Evolutionary conservation across 1,140 invertebrate species (phyloP).

Genomic region (Lethrus apterus): DNA sequence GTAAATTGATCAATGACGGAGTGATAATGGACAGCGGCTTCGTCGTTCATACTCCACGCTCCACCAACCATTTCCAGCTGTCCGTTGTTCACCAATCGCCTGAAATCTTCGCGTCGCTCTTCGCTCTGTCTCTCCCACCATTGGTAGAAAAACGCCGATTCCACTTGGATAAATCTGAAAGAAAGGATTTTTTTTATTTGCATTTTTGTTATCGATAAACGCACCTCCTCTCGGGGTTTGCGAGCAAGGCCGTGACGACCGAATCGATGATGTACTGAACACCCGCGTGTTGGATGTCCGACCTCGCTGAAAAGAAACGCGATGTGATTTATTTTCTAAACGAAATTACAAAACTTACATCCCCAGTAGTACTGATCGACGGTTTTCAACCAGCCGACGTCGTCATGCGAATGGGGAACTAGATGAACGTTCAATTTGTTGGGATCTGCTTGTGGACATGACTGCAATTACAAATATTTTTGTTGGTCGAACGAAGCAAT

Average conservation of each 20-base stretch:
- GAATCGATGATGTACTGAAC: conserved; percentile 27
- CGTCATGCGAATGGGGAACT: conserved; percentile 64
- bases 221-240: conserved; percentile 27
- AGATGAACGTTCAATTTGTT: conserved; percentile 61
- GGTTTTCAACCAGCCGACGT: conserved; percentile 76
- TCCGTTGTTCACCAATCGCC: conserved; percentile 46
- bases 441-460: conserved; percentile 43
- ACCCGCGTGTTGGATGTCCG: conserved; percentile 19
- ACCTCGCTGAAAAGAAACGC: conserved; percentile 6
- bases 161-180: conserved; percentile 29
- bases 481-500: too few relatives aligned
- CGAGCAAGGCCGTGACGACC: conserved; percentile 22
- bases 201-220: conserved; percentile 5
- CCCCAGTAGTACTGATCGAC: conserved; percentile 75
- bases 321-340: too few relatives aligned
- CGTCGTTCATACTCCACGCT: conserved; percentile 72
- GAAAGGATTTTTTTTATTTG: neutral
- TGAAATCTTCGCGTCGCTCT: conserved; percentile 39
- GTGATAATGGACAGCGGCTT: conserved; percentile 68
- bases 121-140: conserved; percentile 60
- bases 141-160: conserved; percentile 44
- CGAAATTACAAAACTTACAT: conserved; percentile 25
- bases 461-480: too few relatives aligned
- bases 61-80: conserved; percentile 67
- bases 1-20: conserved; percentile 75